Evolutionary conservation across 2,888 invertebrate species (phyloP).

Genomic region (Pharmacophagus antenor): DNA sequence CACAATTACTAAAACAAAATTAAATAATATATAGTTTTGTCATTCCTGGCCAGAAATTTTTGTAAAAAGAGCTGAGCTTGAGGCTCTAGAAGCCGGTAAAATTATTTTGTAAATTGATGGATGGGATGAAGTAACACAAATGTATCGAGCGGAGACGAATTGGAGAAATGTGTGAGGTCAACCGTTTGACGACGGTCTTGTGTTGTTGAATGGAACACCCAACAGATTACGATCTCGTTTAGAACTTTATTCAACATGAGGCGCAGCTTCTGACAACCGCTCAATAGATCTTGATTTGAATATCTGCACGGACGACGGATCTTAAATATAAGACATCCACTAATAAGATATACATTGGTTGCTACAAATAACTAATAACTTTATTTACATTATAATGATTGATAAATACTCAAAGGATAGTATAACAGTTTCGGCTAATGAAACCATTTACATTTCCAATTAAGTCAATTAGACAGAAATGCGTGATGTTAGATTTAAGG

Average conservation of each 20-base stretch:
- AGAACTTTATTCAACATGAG: constrained; percentile 37
- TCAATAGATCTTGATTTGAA: constrained; percentile 45
- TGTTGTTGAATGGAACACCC: constrained; percentile 54
- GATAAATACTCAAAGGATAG: too few species aligned
- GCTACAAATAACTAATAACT: not conserved
- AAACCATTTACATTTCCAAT: too few species aligned
- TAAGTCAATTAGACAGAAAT: too few species aligned
- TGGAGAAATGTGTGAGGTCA: constrained; percentile 66
- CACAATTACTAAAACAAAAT: not conserved
- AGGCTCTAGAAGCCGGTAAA: constrained; percentile 55
- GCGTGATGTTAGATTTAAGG: too few species aligned
- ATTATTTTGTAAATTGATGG: constrained; percentile 62
- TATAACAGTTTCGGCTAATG: too few species aligned
- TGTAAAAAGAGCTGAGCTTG: not conserved
- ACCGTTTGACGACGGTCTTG: constrained; percentile 59
- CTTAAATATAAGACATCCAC: constrained; percentile 12
- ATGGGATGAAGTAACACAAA: constrained; percentile 60
- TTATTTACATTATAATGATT: too few species aligned
- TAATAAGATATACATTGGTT: constrained; percentile 3
- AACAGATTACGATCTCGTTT: constrained; percentile 32
- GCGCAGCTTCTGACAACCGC: constrained; percentile 41
- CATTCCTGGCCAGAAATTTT: not conserved
- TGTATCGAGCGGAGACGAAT: constrained; percentile 59
- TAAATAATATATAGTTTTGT: not conserved
- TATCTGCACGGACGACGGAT: constrained; percentile 6